phyloP scores from a whole-genome alignment of 2,888 invertebrate species.

The Drosophila atripex region DNA sequence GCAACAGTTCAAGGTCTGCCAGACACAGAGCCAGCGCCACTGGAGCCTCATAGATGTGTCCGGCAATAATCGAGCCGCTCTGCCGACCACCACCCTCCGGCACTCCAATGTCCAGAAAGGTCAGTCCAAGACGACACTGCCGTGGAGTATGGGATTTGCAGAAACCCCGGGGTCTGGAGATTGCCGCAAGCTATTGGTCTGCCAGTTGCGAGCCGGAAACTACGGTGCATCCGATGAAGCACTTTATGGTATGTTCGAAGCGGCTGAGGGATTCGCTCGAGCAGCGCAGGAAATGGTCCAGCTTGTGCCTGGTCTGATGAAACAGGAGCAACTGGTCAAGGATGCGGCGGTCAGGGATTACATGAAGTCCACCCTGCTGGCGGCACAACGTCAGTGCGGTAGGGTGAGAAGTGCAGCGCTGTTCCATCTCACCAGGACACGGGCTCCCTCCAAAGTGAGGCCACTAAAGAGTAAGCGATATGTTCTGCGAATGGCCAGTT shows the following conservation, averaged over 20 bases:
- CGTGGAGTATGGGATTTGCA: conserved; percentile 93
- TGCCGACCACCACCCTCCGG: conserved; percentile 85
- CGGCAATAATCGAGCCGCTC: conserved; percentile 89
- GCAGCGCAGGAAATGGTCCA: conserved; percentile 88
- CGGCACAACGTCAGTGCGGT: conserved; percentile 90
- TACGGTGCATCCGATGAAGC: conserved; percentile 88
- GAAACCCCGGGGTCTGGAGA: conserved; percentile 88
- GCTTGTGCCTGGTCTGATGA: conserved; percentile 90
- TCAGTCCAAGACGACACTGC: conserved; percentile 85
- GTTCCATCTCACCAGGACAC: conserved; percentile 60
- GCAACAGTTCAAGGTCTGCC: conserved; percentile 91
- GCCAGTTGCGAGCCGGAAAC: conserved; percentile 90
- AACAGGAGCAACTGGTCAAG: conserved; percentile 92
- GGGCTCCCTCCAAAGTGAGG: conserved; percentile 85
- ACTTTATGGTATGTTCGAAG: conserved; percentile 92
- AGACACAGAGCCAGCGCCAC: conserved; percentile 91
- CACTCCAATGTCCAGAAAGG: conserved; percentile 13
- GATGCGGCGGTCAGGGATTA: conserved; percentile 87
- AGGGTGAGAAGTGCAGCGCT: conserved; percentile 86
- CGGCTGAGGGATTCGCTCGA: conserved; percentile 82
- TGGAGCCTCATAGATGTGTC: conserved; percentile 94
- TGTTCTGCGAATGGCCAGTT: conserved; percentile 89
- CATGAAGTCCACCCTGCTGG: conserved; percentile 92
- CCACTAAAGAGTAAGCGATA: conserved; percentile 86
- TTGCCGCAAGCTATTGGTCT: conserved; percentile 89